Evolutionary conservation across 1,140 invertebrate species (phyloP), one percentile per base, ranked within the genome.

Genomic region (Phenacoccus solenopsis): DNA sequence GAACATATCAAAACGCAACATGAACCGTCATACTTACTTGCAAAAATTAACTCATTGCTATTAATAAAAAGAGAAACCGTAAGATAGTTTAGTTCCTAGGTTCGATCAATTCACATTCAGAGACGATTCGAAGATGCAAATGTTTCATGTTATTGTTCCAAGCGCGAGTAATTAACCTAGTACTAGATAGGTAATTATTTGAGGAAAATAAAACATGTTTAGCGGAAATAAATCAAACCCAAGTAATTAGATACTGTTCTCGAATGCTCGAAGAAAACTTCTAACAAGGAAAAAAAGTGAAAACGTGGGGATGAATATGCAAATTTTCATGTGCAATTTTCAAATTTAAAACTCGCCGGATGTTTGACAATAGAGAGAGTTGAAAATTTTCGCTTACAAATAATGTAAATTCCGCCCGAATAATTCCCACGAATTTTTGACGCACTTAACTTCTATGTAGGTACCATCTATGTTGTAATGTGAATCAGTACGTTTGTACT

Each of bases 301-400:
- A 49, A 49, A 49, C 38, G 38, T 49, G 38, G 38, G 38, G 38
- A 49, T 49, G 38, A 49, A 49, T 49, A 49, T 49, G 38, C 38
- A 49, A 49, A 49, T 49, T 49, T 49, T 49, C 12, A 9, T 49
- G 16, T n/a, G 16, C 38, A 49, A 49, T 49, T 49, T 49, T 49
- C 16, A 16, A 49, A 49, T 49, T 49, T 32, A 32, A 5, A 10
- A 49, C 3, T 5, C 16, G 38, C 38, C 38, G 38, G 38, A 49
- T 49, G 16, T 49, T n/a, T n/a, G 38, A 16, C 38, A 49, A 49
- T 16, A 49, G 12, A 49, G 20, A 49, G 38, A 49, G 38, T n/a
- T 49, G 38, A 16, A 9, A 49, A 49, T 49, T 49, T n/a, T 49
- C n/a, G 16, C 5, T 16, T 9, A 16, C 16, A 49, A 49, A 49